Percentiles rank a stretch among this genome's conserved stretches.
phyloP scores from a whole-genome alignment of 2,888 invertebrate species.

The Scaeva pyrastri region DNA sequence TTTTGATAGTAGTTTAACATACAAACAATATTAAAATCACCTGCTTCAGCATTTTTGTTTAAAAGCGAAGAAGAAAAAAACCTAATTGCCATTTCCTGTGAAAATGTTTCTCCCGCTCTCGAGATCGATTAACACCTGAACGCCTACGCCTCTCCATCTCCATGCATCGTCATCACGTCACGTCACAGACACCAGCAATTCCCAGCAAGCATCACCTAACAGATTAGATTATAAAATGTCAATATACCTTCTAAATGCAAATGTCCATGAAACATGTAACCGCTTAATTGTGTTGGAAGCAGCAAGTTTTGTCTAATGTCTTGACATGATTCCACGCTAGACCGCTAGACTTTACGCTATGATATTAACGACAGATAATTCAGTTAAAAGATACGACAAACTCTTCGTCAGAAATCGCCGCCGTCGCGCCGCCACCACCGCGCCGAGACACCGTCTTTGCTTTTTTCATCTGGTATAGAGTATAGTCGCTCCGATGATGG shows the following conservation, averaged over 20 bases:
- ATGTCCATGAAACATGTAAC: constrained; percentile 72
- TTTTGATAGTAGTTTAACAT: neutral
- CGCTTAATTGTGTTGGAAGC: constrained; percentile 66
- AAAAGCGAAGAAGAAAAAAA: constrained; percentile 3
- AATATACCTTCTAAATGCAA: constrained; percentile 61
- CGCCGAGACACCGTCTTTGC: constrained; percentile 19
- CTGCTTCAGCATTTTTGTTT: constrained; percentile 17
- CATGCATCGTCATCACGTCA: too few relatives aligned
- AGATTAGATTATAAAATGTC: constrained; percentile 45
- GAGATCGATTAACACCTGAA: constrained; percentile 58
- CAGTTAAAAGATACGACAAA: constrained; percentile 54
- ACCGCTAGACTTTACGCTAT: constrained; percentile 62
- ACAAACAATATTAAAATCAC: constrained; percentile 13
- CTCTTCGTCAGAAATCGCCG: constrained; percentile 58
- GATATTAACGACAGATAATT: constrained; percentile 60
- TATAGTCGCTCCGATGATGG: constrained; percentile 32
- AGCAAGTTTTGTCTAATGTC: constrained; percentile 63
- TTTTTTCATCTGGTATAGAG: constrained; percentile 20
- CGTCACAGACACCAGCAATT: neutral
- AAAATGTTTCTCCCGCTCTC: constrained; percentile 8
- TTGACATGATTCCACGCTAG: constrained; percentile 61
- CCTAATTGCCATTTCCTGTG: constrained; percentile 65
- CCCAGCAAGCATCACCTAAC: constrained; percentile 34
- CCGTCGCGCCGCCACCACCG: neutral
- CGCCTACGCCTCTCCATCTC: constrained; percentile 58